Conservation (phyloP, 2,797 vertebrate genomes). For the Hypotaenidia okinawae region DNA sequence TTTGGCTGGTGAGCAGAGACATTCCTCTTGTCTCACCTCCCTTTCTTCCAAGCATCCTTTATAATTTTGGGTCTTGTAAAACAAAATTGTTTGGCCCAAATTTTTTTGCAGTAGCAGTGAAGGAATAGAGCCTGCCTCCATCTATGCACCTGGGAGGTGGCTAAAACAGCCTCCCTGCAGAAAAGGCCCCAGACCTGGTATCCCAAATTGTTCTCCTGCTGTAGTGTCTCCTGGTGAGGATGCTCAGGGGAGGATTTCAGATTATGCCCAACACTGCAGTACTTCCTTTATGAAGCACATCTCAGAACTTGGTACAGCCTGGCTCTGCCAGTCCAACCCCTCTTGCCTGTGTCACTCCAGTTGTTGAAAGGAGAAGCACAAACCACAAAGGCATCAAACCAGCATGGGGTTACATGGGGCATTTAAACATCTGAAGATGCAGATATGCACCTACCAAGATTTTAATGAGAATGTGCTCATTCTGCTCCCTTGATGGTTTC, state of each 20-base stretch:
- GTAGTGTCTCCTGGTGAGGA: neutral
- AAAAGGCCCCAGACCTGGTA: neutral
- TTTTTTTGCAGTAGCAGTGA: neutral
- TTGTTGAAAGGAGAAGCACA: neutral
- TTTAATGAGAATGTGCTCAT: neutral
- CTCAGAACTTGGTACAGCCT: neutral
- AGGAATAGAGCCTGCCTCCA: neutral
- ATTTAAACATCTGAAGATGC: neutral
- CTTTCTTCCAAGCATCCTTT: neutral
- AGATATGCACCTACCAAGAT: neutral
- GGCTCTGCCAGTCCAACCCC: neutral
- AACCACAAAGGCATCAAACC: neutral
- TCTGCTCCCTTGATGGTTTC: neutral
- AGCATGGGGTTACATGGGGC: neutral
- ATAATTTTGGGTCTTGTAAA: neutral
- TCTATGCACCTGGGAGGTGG: neutral
- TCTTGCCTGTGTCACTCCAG: neutral
- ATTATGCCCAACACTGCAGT: neutral
- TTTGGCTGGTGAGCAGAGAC: neutral
- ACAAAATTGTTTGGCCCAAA: neutral
- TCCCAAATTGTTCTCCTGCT: neutral
- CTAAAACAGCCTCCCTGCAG: neutral
- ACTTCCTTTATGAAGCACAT: neutral
- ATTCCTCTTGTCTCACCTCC: neutral
- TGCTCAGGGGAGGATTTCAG: neutral